A percentile compares a stretch with the other conserved stretches of the same genome.
Evolutionary conservation across 23 tunicate species (phyloP).

Genomic region (Ascidia mentula): DNA sequence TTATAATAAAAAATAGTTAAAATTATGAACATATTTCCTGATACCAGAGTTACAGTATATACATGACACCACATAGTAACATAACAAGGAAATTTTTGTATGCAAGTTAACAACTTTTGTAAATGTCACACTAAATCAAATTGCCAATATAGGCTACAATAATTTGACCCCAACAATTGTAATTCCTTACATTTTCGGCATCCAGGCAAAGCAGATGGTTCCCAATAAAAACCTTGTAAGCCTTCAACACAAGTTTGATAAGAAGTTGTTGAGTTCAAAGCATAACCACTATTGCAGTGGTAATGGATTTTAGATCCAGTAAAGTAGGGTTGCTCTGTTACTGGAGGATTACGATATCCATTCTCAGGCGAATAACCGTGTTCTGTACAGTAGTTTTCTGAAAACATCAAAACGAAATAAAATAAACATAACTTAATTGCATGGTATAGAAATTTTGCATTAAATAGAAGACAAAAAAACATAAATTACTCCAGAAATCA

Average conservation of each 20-base stretch:
- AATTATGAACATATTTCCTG: too few species aligned
- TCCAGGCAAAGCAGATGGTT: background rate
- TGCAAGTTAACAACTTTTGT: too few species aligned
- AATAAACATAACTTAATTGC: background rate
- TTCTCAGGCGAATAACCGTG: constrained; percentile 33
- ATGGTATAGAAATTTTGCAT: too few species aligned
- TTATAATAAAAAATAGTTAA: too few species aligned
- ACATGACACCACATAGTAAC: too few species aligned
- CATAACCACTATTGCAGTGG: constrained; percentile 12
- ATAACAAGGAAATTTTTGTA: too few species aligned
- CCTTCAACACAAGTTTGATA: constrained; percentile 8
- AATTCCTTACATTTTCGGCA: constrained; percentile 22
- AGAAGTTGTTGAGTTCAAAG: background rate
- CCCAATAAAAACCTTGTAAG: background rate
- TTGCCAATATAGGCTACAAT: too few species aligned
- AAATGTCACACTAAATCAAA: too few species aligned
- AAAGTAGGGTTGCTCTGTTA: background rate
- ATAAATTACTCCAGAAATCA: too few species aligned
- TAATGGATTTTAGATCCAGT: constrained; percentile 22
- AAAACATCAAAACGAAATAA: background rate
- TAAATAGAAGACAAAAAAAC: too few species aligned
- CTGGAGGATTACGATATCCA: constrained; percentile 35
- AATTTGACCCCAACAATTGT: too few species aligned
- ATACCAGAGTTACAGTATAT: too few species aligned
- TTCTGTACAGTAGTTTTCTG: constrained; percentile 20